Percentiles rank a stretch among this genome's conserved stretches.
Conservation (phyloP, 2,888 invertebrate genomes). For the Salticus scenicus region DNA sequence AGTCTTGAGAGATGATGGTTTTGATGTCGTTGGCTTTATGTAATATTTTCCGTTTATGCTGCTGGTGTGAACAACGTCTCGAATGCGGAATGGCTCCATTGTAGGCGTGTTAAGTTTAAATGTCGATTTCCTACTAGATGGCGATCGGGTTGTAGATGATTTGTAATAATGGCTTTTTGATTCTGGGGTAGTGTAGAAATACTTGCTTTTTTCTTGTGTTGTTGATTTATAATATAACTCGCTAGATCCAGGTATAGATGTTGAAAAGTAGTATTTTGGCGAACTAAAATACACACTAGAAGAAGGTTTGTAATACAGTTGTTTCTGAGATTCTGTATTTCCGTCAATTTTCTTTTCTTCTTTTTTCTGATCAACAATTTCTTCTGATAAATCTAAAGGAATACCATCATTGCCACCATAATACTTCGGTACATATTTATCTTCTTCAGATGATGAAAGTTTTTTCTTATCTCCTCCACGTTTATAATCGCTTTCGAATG, state of each 20-base stretch:
- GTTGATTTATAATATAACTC: background rate
- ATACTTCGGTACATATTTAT: background rate
- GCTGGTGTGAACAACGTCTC: constrained; percentile 23
- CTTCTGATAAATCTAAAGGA: constrained; percentile 15
- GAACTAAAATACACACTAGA: constrained; percentile 19
- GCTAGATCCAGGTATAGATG: background rate
- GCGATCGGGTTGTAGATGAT: background rate
- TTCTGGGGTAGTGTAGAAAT: constrained; percentile 25
- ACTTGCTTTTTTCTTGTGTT: background rate
- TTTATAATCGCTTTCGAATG: constrained; percentile 40
- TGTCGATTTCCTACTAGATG: background rate
- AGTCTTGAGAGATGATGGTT: background rate
- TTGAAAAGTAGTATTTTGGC: background rate
- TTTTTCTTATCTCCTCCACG: constrained; percentile 35
- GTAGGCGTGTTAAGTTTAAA: background rate
- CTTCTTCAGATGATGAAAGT: background rate
- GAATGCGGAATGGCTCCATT: constrained; percentile 44
- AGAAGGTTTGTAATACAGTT: background rate
- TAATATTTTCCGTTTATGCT: background rate
- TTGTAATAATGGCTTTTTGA: constrained; percentile 31
- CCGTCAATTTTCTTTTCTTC: background rate
- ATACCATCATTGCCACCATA: constrained; percentile 26
- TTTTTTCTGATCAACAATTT: constrained; percentile 77
- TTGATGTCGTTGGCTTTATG: background rate
- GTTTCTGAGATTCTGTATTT: constrained; percentile 79